These are phyloP conservation scores for Chrysomallon squamiferum DNA, from an alignment of 1,140 invertebrate genomes.

Conservation along the genomic window DNA sequence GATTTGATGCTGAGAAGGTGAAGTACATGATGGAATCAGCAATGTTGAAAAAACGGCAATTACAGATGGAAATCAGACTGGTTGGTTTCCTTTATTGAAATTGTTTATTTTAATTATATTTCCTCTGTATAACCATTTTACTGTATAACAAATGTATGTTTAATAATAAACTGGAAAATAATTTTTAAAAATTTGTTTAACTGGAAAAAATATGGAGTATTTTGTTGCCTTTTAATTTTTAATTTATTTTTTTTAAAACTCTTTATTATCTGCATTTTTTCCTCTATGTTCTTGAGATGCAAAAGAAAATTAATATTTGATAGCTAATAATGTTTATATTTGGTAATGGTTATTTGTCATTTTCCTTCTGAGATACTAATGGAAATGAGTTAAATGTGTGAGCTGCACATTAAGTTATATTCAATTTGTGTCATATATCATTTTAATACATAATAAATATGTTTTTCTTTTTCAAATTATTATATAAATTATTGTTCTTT, in stretches of 20 bases:
- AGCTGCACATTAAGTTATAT: too few relatives aligned
- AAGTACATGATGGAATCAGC: conserved; percentile 53
- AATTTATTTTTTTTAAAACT: background rate
- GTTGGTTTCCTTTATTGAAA: conserved; percentile 37
- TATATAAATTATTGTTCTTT: background rate
- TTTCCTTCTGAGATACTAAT: too few relatives aligned
- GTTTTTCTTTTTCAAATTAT: too few relatives aligned
- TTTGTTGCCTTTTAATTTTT: background rate
- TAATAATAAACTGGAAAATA: background rate
- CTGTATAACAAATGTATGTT: background rate
- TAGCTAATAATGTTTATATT: too few relatives aligned
- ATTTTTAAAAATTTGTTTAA: conserved; percentile 1
- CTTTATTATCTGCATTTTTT: too few relatives aligned
- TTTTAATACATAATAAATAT: too few relatives aligned
- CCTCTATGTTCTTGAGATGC: too few relatives aligned
- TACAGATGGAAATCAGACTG: conserved; percentile 52
- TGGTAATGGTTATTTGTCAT: too few relatives aligned
- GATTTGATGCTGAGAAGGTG: conserved; percentile 50
- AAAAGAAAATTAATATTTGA: too few relatives aligned
- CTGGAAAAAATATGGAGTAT: background rate
- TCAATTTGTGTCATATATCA: too few relatives aligned
- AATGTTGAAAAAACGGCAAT: conserved; percentile 47
- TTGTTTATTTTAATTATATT: background rate
- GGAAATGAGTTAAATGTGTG: too few relatives aligned
- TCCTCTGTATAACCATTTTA: background rate